These are phyloP conservation scores for Esperia sulphurella DNA, from an alignment of 2,888 invertebrate species.

Conservation along the genomic window DNA sequence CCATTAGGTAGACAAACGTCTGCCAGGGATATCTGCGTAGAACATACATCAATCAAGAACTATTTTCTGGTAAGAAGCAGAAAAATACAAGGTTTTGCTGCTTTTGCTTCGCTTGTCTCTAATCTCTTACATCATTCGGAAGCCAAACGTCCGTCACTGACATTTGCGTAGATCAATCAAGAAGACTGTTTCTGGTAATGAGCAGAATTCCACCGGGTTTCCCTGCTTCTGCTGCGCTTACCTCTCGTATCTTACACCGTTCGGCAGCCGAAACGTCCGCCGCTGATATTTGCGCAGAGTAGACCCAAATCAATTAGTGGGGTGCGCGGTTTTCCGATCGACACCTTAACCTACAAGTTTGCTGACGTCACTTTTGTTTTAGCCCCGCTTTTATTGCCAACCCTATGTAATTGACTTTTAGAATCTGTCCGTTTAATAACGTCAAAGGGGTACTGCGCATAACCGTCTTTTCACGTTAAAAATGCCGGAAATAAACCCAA, in stretches of 20 bases:
- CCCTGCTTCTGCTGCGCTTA: neutral
- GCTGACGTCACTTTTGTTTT: conserved; percentile 22
- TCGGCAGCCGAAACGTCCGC: conserved; percentile 10
- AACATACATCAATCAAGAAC: too few relatives aligned
- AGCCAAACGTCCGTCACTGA: too few relatives aligned
- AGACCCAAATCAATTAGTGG: conserved; percentile 37
- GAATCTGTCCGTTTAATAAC: conserved; percentile 2
- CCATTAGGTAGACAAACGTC: too few relatives aligned
- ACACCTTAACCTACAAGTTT: conserved; percentile 28
- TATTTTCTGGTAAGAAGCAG: too few relatives aligned
- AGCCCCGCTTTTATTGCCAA: conserved; percentile 9
- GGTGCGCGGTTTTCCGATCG: conserved; percentile 28
- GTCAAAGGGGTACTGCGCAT: neutral
- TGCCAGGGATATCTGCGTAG: too few relatives aligned
- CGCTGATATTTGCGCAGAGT: conserved; percentile 26
- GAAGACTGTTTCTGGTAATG: too few relatives aligned
- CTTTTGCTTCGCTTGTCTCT: too few relatives aligned
- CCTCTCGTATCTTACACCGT: conserved; percentile 7
- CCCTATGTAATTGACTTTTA: conserved; percentile 11
- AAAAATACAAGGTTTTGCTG: too few relatives aligned
- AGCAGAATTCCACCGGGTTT: too few relatives aligned
- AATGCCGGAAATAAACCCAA: neutral
- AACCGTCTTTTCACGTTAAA: neutral
- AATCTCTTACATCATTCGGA: too few relatives aligned
- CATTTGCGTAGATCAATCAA: too few relatives aligned